A percentile compares a stretch with the other conserved stretches of the same genome.
Evolutionary conservation across 2,888 invertebrate genomes (phyloP).

Genomic region (Achlya flavicornis): DNA sequence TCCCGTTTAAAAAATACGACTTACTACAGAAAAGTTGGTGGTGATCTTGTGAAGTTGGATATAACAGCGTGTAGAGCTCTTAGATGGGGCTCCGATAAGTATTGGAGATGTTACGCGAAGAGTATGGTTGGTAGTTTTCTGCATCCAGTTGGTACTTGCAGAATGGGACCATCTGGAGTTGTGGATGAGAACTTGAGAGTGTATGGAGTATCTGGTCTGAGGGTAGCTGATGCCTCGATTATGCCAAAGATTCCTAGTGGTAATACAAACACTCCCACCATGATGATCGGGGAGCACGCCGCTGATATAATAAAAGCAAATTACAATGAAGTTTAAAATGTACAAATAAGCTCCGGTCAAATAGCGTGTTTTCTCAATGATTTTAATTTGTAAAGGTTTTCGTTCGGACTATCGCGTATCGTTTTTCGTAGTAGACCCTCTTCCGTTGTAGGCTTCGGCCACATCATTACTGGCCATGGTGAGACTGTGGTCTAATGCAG

Average conservation of each 20-base stretch:
- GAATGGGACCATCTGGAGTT: conserved; percentile 66
- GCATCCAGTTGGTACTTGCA: conserved; percentile 82
- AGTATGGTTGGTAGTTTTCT: conserved; percentile 83
- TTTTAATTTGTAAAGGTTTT: too few species aligned
- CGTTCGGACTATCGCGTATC: too few species aligned
- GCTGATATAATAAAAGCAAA: conserved; percentile 72
- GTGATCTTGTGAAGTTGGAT: conserved; percentile 46
- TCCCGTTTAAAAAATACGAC: conserved; percentile 53
- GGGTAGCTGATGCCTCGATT: conserved; percentile 70
- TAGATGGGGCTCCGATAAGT: conserved; percentile 80
- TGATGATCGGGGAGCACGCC: conserved; percentile 76
- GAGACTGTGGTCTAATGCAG: too few species aligned
- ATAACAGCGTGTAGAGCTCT: conserved; percentile 81
- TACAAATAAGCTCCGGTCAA: not conserved
- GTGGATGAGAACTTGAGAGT: conserved; percentile 66
- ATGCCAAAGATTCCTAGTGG: conserved; percentile 70
- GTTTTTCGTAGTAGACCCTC: too few species aligned
- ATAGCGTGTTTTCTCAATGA: not conserved
- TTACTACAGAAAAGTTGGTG: conserved; percentile 52
- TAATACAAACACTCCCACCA: conserved; percentile 68
- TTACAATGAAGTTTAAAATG: conserved; percentile 21
- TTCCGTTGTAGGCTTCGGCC: too few species aligned
- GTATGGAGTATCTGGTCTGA: conserved; percentile 52
- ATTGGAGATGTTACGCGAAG: conserved; percentile 86
- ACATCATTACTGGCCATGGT: too few species aligned